Conservation (phyloP, 2,888 invertebrate genomes). For the Pollenia labialis region DNA sequence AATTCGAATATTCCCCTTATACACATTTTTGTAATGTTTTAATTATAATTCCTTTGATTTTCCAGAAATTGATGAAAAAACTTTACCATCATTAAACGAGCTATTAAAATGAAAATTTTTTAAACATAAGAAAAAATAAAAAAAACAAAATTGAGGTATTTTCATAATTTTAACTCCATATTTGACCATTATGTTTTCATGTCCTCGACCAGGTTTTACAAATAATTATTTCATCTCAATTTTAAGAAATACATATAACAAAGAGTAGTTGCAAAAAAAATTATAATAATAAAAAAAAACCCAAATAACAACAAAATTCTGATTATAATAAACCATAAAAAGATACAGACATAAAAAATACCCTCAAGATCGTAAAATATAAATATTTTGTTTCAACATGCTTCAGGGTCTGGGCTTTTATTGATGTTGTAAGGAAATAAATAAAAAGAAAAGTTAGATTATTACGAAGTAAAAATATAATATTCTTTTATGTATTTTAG, state of each 20-base stretch:
- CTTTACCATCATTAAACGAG: not conserved
- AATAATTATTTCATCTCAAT: slow-evolving; percentile 45
- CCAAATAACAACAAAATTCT: slow-evolving; percentile 17
- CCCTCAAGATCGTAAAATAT: slow-evolving; percentile 52
- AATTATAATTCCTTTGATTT: too few species aligned
- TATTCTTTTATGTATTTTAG: slow-evolving; percentile 43
- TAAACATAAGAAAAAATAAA: not conserved
- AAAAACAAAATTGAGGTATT: not conserved
- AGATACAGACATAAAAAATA: slow-evolving; percentile 31
- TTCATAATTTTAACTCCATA: not conserved
- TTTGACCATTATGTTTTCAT: not conserved
- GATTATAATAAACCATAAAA: slow-evolving; percentile 45
- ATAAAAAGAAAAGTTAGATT: slow-evolving; percentile 24
- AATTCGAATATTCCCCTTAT: too few species aligned
- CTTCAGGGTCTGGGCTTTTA: slow-evolving; percentile 5
- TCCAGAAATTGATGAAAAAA: not conserved
- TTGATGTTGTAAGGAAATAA: not conserved
- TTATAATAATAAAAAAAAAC: not conserved
- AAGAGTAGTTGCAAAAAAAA: not conserved
- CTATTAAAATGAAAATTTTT: not conserved
- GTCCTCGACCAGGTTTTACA: not conserved
- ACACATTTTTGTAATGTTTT: too few species aligned
- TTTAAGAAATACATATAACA: not conserved
- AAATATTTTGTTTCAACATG: slow-evolving; percentile 15
- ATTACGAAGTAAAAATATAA: slow-evolving; percentile 38